phyloP scores from a whole-genome alignment of 2,888 invertebrate genomes.

The Tryphoninae sp. region DNA sequence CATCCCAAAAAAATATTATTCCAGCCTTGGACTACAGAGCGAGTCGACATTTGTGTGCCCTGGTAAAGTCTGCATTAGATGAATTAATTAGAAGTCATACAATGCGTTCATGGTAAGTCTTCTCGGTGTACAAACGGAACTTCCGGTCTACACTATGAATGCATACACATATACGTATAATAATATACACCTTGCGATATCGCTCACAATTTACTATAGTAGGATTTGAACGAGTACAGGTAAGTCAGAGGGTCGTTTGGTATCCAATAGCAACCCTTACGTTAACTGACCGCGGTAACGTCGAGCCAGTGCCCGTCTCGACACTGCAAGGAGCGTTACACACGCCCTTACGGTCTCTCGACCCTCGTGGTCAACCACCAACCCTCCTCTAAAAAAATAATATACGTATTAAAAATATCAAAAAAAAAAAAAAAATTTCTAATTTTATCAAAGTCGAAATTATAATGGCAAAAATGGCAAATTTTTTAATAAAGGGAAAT shows the following conservation, averaged over 20 bases:
- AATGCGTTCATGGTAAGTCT: constrained; percentile 6
- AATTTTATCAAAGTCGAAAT: background rate
- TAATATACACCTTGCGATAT: background rate
- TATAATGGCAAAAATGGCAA: constrained; percentile 13
- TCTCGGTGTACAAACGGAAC: background rate
- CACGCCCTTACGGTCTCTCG: constrained; percentile 22
- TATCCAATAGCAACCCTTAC: constrained; percentile 77
- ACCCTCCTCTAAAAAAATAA: background rate
- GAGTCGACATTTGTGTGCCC: constrained; percentile 1
- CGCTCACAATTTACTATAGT: constrained; percentile 1
- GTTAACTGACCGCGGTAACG: constrained; percentile 70
- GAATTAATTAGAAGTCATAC: constrained; percentile 28
- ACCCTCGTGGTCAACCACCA: constrained; percentile 61
- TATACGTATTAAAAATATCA: background rate
- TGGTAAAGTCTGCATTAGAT: constrained; percentile 12
- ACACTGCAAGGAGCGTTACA: constrained; percentile 72
- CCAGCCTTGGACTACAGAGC: background rate
- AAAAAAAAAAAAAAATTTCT: background rate
- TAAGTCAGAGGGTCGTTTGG: constrained; percentile 62
- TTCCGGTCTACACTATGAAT: background rate
- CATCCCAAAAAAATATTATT: too few species aligned
- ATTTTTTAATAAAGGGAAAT: background rate
- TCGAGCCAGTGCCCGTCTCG: constrained; percentile 73
- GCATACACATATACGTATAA: background rate
- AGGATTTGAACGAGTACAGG: constrained; percentile 15